Base-by-base conservation (phyloP, 1,140 invertebrate species). In the Rhagoletis pomonella region DNA sequence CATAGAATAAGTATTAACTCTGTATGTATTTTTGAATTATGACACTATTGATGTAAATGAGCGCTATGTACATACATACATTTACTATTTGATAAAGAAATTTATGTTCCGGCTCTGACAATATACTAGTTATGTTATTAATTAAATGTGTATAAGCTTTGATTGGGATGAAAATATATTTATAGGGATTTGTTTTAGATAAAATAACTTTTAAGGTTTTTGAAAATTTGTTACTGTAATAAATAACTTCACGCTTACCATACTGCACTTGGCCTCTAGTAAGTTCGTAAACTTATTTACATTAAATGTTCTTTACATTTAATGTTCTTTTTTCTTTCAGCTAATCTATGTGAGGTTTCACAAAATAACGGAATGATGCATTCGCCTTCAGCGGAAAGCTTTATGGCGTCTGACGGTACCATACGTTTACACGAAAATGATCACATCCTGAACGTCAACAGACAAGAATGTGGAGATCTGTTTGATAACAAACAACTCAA, bases 201-300 rank as follows among this genome's bases (percentile, higher is more conserved):
- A 29, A 29, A 29, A 29, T 29, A 29, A 29, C 29, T 29, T 29
- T 29, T 29, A 29, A 29, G 29, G 29, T 29, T 29, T 29, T 29
- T 29, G 0, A 29, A 29, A 29, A 29, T 29, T 29, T 29, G 29
- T 29, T 29, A 29, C 29, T 29, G 29, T 29, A 29, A 29, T 29
- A 29, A 77, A 55, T 29, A 77, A 55, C 17, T 50, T 55, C n/a
- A 77, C 17, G 73, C n/a, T 77, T 47, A 77, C 47, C 73, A 47
- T n/a, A 77, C 44, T 77, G 44, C 73, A 77, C 17, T 50, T 77
- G 67, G 9, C 73, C 73, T 77, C 73, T 77, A 50, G 73, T 77
- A 77, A 77, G 73, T 77, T 77, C 47, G 1, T 77, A n/a, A 77
- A 55, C 47, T 50, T 77, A 19, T 77, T 77, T 77, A 55, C 44